These are phyloP conservation scores for Danionella dracula DNA, from an alignment of 2,797 vertebrate genomes.

Conservation along the genomic window DNA sequence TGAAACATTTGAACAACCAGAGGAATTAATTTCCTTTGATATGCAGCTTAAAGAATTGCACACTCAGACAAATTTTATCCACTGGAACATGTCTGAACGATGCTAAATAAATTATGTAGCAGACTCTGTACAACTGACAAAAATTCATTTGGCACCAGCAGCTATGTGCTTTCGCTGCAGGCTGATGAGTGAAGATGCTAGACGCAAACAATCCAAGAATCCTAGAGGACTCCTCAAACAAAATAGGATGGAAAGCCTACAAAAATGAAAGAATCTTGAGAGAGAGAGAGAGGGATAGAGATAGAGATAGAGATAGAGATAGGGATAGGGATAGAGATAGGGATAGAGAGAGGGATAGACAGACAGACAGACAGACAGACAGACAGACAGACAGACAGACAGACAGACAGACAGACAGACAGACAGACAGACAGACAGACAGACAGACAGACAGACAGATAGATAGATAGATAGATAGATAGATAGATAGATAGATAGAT, in stretches of 20 bases:
- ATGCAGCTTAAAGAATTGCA: conserved; percentile 8
- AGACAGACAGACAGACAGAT: no score
- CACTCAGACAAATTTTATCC: conserved; percentile 20
- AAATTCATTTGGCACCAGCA: conserved; percentile 29
- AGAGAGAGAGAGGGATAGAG: conserved; percentile 1
- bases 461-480: no score
- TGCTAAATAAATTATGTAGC: conserved; percentile 34
- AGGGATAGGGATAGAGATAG: no score
- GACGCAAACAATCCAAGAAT: conserved; percentile 29
- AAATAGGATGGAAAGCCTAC: conserved; percentile 10
- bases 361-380: no score
- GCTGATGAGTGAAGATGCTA: conserved; percentile 23
- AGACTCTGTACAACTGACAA: conserved; percentile 33
- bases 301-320: no score
- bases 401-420: no score
- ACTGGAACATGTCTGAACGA: conserved; percentile 10
- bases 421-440: no score
- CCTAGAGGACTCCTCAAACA: conserved; percentile 9
- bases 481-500: no score
- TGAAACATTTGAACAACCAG: conserved; percentile 19
- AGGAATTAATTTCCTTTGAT: conserved; percentile 14
- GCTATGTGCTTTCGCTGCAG: conserved; percentile 20
- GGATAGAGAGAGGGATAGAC: no score
- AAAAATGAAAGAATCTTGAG: conserved; percentile 22
- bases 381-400: no score